phyloP scores from a whole-genome alignment of 1,140 invertebrate genomes.

The Yoshiicerus persimilis region DNA sequence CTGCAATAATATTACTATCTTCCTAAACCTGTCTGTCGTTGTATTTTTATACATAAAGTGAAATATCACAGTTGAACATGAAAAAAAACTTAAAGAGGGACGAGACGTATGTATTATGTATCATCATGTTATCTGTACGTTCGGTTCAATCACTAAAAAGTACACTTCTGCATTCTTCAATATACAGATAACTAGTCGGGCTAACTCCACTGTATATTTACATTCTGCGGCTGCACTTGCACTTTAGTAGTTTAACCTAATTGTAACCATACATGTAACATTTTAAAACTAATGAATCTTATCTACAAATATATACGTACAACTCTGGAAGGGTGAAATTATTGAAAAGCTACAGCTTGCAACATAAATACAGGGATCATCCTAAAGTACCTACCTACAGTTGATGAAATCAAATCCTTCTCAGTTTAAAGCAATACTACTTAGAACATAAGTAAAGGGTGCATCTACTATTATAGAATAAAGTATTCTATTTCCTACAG shows the following conservation, averaged over 20 bases:
- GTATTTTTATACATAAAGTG: conserved; percentile 11
- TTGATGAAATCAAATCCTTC: not conserved
- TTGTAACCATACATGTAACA: not conserved
- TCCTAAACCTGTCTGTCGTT: not conserved
- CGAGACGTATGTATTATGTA: not conserved
- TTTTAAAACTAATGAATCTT: not conserved
- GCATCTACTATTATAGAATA: not conserved
- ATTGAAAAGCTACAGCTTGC: not conserved
- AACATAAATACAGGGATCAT: not conserved
- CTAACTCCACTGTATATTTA: not conserved
- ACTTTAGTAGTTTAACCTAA: not conserved
- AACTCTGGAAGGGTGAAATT: not conserved
- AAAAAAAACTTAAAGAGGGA: not conserved
- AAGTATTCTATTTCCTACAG: not conserved
- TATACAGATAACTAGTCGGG: not conserved
- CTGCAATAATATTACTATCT: not conserved
- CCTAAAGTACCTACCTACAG: not conserved
- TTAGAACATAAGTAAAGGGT: not conserved
- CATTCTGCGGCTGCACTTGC: not conserved
- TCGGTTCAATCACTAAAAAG: not conserved
- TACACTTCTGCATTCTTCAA: not conserved
- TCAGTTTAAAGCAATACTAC: not conserved
- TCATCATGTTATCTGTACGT: not conserved
- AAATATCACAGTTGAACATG: conserved; percentile 17
- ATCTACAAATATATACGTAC: not conserved